These are phyloP conservation scores for Gandaritis pyraliata DNA, from an alignment of 2,888 invertebrate species.

Conservation along the genomic window DNA sequence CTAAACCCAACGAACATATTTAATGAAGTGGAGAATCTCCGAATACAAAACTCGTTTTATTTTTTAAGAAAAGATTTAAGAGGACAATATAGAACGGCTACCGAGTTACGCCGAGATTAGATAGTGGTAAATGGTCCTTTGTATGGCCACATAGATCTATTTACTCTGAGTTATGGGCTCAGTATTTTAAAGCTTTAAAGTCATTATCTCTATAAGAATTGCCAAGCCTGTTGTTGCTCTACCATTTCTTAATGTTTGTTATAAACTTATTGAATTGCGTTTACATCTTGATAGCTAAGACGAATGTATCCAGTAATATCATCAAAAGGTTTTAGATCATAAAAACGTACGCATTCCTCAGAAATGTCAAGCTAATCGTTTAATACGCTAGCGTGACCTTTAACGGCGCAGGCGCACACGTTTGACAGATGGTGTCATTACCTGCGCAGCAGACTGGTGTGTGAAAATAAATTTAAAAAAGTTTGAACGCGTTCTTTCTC, in stretches of 20 bases:
- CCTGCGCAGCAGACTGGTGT: slow-evolving; percentile 45
- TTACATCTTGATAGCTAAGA: slow-evolving; percentile 10
- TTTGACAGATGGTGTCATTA: slow-evolving; percentile 59
- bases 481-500: slow-evolving; percentile 48
- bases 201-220: slow-evolving; percentile 39
- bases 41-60: slow-evolving; percentile 59
- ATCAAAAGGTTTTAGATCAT: slow-evolving; percentile 29
- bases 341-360: slow-evolving; percentile 37
- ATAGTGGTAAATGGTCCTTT: slow-evolving; percentile 66
- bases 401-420: slow-evolving; percentile 46
- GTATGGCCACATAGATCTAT: slow-evolving; percentile 45
- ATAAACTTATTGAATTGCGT: slow-evolving; percentile 34
- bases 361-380: slow-evolving; percentile 37
- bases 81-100: slow-evolving; percentile 63
- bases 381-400: slow-evolving; percentile 40
- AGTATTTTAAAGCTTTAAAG: slow-evolving; percentile 38
- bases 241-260: slow-evolving; percentile 31
- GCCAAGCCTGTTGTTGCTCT: slow-evolving; percentile 33
- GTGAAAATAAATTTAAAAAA: slow-evolving; percentile 45
- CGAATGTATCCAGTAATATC: slow-evolving; percentile 1
- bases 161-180: slow-evolving; percentile 46
- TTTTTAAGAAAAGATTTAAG: slow-evolving; percentile 65
- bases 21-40: slow-evolving; percentile 48
- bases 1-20: slow-evolving; percentile 41
- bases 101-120: slow-evolving; percentile 69